These are phyloP conservation scores for Dorcus hopei DNA, from an alignment of 2,888 invertebrate species.

Conservation along the genomic window DNA sequence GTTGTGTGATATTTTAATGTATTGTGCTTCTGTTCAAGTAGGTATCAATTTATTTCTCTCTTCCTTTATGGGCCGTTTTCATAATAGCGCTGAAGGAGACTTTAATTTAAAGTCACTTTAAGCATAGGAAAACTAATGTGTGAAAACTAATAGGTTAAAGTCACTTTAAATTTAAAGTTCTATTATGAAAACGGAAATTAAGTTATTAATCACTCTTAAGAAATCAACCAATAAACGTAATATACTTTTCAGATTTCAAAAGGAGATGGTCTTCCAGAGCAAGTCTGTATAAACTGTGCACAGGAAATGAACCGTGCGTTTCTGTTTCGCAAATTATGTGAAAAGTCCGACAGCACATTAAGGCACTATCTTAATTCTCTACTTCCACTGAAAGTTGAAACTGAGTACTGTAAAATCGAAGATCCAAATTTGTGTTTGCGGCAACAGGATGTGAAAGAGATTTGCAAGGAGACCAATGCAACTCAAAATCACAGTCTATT, in stretches of 20 bases:
- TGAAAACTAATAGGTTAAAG: too few relatives aligned
- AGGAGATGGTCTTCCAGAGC: slow-evolving; percentile 40
- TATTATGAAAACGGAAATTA: too few relatives aligned
- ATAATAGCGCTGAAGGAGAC: too few relatives aligned
- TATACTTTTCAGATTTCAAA: slow-evolving; percentile 30
- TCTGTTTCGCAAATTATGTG: slow-evolving; percentile 37
- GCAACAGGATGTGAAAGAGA: too few relatives aligned
- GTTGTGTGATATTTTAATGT: slow-evolving; percentile 32
- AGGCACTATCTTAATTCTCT: slow-evolving; percentile 11
- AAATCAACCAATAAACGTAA: background rate
- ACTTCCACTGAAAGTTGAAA: background rate
- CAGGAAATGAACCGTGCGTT: slow-evolving; percentile 33
- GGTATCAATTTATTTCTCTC: background rate
- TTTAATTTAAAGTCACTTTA: too few relatives aligned
- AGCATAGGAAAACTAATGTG: too few relatives aligned
- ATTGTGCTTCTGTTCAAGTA: slow-evolving; percentile 35
- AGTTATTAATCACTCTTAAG: background rate
- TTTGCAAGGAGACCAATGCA: too few relatives aligned
- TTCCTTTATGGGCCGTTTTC: background rate
- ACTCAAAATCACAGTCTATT: too few relatives aligned
- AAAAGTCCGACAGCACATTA: slow-evolving; percentile 37
- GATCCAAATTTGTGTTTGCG: too few relatives aligned
- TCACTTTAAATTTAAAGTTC: too few relatives aligned
- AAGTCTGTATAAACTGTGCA: slow-evolving; percentile 38
- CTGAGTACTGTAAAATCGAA: background rate